Conservation (phyloP, 1,140 invertebrate species). For the Ips typographus region DNA sequence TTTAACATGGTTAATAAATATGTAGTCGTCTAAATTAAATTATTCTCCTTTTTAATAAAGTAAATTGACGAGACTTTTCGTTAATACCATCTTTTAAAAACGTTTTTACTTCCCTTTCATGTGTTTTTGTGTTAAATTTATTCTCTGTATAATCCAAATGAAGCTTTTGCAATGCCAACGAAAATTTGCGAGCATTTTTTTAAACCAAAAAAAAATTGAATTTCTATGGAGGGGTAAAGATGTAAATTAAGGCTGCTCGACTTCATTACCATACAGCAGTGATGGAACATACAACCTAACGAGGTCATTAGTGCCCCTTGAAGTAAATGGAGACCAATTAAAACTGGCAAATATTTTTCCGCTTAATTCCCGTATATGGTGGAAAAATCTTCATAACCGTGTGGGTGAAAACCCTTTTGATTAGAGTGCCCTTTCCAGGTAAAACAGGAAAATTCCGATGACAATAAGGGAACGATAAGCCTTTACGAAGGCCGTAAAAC, state of each 20-base stretch:
- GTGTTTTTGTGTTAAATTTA: too few species aligned
- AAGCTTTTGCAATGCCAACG: too few species aligned
- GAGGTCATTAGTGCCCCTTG: not conserved
- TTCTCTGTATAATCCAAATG: too few species aligned
- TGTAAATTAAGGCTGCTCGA: not conserved
- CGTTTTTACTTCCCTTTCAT: too few species aligned
- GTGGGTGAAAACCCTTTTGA: not conserved
- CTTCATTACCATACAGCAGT: not conserved
- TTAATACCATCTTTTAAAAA: too few species aligned
- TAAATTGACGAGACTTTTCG: too few species aligned
- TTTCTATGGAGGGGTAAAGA: not conserved
- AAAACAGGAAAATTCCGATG: not conserved
- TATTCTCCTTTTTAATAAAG: too few species aligned
- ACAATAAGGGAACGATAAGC: constrained; percentile 5
- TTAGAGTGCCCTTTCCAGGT: not conserved
- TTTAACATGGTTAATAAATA: too few species aligned
- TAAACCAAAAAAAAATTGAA: not conserved
- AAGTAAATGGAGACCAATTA: not conserved
- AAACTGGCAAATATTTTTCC: not conserved
- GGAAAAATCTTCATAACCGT: not conserved
- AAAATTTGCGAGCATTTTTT: too few species aligned
- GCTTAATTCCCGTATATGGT: not conserved
- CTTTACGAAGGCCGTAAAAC: constrained; percentile 3
- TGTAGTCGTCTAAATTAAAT: too few species aligned
- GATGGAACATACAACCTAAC: not conserved